Percentiles rank a stretch among this genome's conserved stretches.
Conservation (phyloP, 92 coral and sea anemone genomes). For the Parazoanthus swiftii region DNA sequence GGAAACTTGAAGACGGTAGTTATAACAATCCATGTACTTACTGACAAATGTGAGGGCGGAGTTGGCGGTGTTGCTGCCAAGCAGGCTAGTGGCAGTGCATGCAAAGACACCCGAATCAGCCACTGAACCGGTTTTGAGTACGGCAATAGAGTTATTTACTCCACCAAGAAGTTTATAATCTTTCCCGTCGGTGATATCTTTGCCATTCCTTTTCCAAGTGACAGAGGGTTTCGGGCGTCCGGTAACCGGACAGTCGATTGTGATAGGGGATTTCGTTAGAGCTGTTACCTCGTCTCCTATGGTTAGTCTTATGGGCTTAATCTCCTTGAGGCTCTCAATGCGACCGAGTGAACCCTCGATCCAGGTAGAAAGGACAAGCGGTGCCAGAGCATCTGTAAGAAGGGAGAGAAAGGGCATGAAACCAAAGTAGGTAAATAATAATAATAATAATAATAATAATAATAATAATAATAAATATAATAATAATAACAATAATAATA, state of each 20-base stretch:
- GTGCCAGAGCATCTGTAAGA: constrained; percentile 36
- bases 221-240: constrained; percentile 76
- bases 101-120: constrained; percentile 61
- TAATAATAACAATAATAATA: no score
- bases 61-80: constrained; percentile 61
- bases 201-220: constrained; percentile 60
- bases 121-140: constrained; percentile 37
- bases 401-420: background rate
- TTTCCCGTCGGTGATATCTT: constrained; percentile 41
- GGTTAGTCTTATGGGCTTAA: constrained; percentile 58
- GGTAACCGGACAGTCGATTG: constrained; percentile 61
- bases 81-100: constrained; percentile 59
- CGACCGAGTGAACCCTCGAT: constrained; percentile 66
- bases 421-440: no score
- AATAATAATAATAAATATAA: no score
- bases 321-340: constrained; percentile 47
- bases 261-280: constrained; percentile 61
- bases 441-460: no score
- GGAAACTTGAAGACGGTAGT: background rate
- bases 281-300: constrained; percentile 67
- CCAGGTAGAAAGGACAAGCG: constrained; percentile 59
- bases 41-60: constrained; percentile 56
- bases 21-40: constrained; percentile 12
- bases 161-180: constrained; percentile 43
- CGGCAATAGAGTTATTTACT: constrained; percentile 25